Percentiles rank a stretch among this genome's conserved stretches.
phyloP scores from a whole-genome alignment of 1,140 invertebrate genomes.

The Subanguina moxae region DNA sequence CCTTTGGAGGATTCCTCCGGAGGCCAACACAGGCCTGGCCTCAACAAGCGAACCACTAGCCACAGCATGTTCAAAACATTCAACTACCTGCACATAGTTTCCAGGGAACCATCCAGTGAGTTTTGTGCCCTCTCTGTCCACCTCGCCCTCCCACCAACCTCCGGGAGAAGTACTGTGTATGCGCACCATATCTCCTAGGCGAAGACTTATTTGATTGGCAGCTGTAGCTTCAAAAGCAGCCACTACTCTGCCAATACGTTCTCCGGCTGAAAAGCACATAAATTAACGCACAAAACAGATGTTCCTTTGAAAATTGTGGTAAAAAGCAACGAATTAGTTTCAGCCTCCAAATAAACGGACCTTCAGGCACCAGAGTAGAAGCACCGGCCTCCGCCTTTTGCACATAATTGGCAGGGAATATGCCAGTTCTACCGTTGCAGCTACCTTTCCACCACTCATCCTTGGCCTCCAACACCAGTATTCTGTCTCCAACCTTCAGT shows the following conservation, averaged over 20 bases:
- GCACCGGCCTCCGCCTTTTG: constrained; percentile 51
- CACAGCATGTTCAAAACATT: not conserved
- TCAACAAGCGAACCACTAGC: too few species aligned
- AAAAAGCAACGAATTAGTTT: not conserved
- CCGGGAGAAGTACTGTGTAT: constrained; percentile 87
- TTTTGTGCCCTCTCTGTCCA: constrained; percentile 65
- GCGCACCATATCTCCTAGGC: constrained; percentile 87
- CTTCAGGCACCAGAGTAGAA: constrained; percentile 4
- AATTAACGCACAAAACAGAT: not conserved
- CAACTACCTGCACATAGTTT: constrained; percentile 48
- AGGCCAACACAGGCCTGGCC: too few species aligned
- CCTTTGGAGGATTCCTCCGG: too few species aligned
- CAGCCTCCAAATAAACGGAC: too few species aligned
- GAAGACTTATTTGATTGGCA: constrained; percentile 68
- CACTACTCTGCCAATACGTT: constrained; percentile 39
- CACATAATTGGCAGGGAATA: constrained; percentile 75
- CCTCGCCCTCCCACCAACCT: constrained; percentile 84
- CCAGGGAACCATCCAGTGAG: constrained; percentile 55
- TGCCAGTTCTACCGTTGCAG: constrained; percentile 76
- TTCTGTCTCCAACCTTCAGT: constrained; percentile 83
- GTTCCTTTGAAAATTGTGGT: not conserved
- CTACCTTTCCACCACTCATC: constrained; percentile 97
- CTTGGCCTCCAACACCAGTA: constrained; percentile 79
- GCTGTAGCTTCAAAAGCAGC: constrained; percentile 49
- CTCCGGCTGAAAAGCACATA: constrained; percentile 1